Percentiles rank a stretch among this genome's conserved stretches.
These are phyloP conservation scores for Ptychochromis oligacanthus DNA, from an alignment of 2,113 vertebrate genomes.

Conservation along the genomic window DNA sequence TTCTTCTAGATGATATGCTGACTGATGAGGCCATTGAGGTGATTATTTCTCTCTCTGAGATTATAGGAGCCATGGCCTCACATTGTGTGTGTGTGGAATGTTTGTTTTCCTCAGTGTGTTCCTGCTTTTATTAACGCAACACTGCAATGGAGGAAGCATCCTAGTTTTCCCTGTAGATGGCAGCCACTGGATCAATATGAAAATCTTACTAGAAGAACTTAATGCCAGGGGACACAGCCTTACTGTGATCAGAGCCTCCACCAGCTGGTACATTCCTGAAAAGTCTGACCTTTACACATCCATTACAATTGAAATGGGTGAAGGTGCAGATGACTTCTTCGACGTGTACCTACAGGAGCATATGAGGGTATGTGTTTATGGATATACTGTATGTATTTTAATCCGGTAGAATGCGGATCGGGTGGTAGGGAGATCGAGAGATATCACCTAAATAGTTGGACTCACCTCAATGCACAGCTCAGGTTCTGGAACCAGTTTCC, in stretches of 20 bases:
- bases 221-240: conserved; percentile 78
- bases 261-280: conserved; percentile 70
- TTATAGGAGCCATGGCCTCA: conserved; percentile 30
- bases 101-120: conserved; percentile 35
- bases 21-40: not conserved
- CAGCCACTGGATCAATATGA: conserved; percentile 82
- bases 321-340: conserved; percentile 40
- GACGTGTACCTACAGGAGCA: conserved; percentile 46
- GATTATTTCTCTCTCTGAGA: not conserved
- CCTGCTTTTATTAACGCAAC: conserved; percentile 38
- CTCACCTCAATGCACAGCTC: too few relatives aligned
- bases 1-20: not conserved
- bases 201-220: conserved; percentile 73
- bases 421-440: too few relatives aligned
- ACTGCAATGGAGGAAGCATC: conserved; percentile 70
- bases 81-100: not conserved
- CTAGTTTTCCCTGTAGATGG: conserved; percentile 76
- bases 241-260: conserved; percentile 75
- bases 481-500: too few relatives aligned
- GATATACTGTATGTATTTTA: not conserved
- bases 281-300: too few relatives aligned
- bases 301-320: not conserved
- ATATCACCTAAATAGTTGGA: too few relatives aligned
- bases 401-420: too few relatives aligned
- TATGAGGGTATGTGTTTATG: conserved; percentile 32